Conservation (phyloP, 64 coral and sea anemone species). For the Porites australiensis region DNA sequence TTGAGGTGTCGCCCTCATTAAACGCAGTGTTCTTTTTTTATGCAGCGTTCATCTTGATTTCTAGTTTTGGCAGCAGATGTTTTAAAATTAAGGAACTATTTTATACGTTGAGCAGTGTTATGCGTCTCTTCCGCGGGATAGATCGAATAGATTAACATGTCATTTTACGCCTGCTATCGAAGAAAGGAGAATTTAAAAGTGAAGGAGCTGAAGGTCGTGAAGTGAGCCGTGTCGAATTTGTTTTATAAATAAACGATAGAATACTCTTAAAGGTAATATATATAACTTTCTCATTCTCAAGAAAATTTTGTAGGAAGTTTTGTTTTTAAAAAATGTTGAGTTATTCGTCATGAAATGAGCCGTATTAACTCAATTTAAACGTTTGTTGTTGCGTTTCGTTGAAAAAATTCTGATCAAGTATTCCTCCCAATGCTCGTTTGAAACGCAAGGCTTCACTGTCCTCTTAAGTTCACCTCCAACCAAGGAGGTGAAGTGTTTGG, state of each 20-base stretch:
- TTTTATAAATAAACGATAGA: not conserved
- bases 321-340: not conserved
- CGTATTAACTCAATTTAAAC: conserved; percentile 2
- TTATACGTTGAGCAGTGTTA: too few relatives aligned
- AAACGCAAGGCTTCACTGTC: too few relatives aligned
- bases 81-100: too few relatives aligned
- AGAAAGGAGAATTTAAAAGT: not conserved
- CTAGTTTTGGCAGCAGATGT: too few relatives aligned
- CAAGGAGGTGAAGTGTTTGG: too few relatives aligned
- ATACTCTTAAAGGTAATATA: not conserved
- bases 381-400: not conserved
- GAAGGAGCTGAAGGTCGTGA: not conserved
- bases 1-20: not conserved
- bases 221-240: not conserved
- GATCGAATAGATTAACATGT: too few relatives aligned
- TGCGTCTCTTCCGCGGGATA: too few relatives aligned
- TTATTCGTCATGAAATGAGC: conserved; percentile 29
- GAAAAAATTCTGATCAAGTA: too few relatives aligned
- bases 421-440: too few relatives aligned
- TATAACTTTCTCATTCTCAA: not conserved
- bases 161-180: too few relatives aligned
- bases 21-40: not conserved
- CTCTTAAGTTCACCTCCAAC: too few relatives aligned
- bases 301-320: not conserved
- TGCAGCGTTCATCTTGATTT: too few relatives aligned